Evolutionary conservation across 2,113 vertebrate genomes (phyloP), one percentile per base, ranked within the genome.

Genomic region (Copsychus sechellarum): DNA sequence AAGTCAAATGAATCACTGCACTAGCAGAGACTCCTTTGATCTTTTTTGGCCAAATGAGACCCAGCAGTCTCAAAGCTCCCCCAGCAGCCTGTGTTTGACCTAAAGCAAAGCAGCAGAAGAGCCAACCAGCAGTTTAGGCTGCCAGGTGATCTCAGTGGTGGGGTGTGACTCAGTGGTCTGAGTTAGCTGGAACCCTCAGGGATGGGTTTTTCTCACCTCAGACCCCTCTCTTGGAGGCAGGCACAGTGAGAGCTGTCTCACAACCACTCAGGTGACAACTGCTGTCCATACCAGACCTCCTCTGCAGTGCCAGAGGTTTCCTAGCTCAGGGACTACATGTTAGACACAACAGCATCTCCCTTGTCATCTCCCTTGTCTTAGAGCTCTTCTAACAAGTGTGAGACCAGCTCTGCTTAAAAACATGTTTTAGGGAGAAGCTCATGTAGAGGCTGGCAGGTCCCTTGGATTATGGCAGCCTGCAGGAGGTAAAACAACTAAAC

Each of bases 301-400:
- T 19, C 13, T 47, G 33, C 62, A 34, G 3, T 2, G 36, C 21
- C 16, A 72, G 53, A 5, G 17, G 4, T 12, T 57, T 80, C 80
- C 62, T 18, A 83, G 43, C 6, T 26, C 31, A 47, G 29, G 28
- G 8, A 45, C 14, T 25, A 5, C 4, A 0, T 2, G 0, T 12
- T 38, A 23, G 9, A 25, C 17, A 43, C 64, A 64, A 23, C 10
- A 81, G 3, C n/a, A 85, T 48, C 42, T 69, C 19, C 6, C 6
- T 48, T n/a, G 18, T 29, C n/a, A 85, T 48, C 42, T 69, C 19
- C 6, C 6, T 48, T n/a, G 18, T 29, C 33, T 38, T 45, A 11
- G 0, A 42, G 10, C 26, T 31, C 24, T 42, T 61, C 42, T 28
- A 26, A 43, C 11, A 24, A 57, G 5, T 17, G 51, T 21, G 20